Conservation (phyloP, 2,888 invertebrate genomes). For the Sphecodes monilicornis region DNA sequence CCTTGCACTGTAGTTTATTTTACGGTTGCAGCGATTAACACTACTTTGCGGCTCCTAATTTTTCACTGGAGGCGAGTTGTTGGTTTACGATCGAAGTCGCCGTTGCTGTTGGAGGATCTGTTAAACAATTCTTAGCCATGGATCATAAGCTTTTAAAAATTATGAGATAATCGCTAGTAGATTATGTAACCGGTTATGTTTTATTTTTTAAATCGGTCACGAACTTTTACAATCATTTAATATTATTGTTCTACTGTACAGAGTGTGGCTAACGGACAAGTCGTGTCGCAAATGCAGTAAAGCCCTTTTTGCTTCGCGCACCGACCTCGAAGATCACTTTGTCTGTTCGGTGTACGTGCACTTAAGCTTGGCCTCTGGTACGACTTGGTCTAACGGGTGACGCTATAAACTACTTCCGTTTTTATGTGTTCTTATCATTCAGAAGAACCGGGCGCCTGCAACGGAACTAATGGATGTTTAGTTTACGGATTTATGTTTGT, state of each 20-base stretch:
- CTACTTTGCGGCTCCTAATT: too few relatives aligned
- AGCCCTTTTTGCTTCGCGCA: not conserved
- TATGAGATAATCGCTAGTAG: too few relatives aligned
- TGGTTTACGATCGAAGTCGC: too few relatives aligned
- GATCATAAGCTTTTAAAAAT: too few relatives aligned
- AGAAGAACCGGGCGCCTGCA: not conserved
- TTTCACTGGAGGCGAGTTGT: too few relatives aligned
- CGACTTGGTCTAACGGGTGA: not conserved
- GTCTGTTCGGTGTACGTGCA: not conserved
- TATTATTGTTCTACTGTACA: not conserved
- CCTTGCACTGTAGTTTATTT: too few relatives aligned
- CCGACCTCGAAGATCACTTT: not conserved
- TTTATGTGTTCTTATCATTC: not conserved
- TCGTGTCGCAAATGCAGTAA: not conserved
- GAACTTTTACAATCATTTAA: not conserved
- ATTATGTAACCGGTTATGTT: too few relatives aligned
- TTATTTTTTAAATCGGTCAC: not conserved
- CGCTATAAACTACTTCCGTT: not conserved
- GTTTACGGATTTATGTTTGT: not conserved
- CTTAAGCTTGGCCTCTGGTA: slow-evolving; percentile 3
- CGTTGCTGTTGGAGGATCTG: too few relatives aligned
- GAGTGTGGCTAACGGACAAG: not conserved
- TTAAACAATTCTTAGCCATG: too few relatives aligned
- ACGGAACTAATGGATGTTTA: not conserved
- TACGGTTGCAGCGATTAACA: too few relatives aligned